Evolutionary conservation across 2,797 vertebrate species (phyloP), one percentile per base, ranked within the genome.

Genomic region (Odontamblyopus lacepedii): DNA sequence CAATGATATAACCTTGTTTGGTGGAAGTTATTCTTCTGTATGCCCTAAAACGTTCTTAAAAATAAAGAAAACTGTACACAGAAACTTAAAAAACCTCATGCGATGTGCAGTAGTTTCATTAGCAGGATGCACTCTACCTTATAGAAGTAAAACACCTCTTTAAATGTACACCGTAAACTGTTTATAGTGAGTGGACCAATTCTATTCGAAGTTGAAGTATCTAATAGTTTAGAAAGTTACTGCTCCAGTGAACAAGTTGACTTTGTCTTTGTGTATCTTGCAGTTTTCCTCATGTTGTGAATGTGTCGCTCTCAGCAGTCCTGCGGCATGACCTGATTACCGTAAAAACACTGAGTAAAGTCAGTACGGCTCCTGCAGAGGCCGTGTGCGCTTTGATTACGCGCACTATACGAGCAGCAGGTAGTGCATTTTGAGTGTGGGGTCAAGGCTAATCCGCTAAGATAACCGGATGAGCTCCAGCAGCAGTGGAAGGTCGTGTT

Each of bases 251-350:
- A 6, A 63, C 59, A 61, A 32, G 59, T 61, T 32, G 6, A 61
- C 59, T 32, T 32, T 61, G 29, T 4, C 19, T 41, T 26, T n/a
- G 62, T 64, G 30, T 19, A 19, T 16, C 60, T 62, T 32, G 62
- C 38, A 64, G 9, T 64, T 63, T 44, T 13, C 11, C 62, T 64
- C 19, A 30, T 63, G 62, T 23, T 41, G n/a, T 44, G 18, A 63
- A 35, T 19, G 30, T 29, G 23, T 26, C n/a, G 35, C 38, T 3
- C 64, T 66, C 44, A 29, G 26, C 26, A 66, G 26, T 51, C 26
- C 41, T 29, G 64, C 5, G 26, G 44, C 2, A 19, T 66, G 64
- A 66, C 64, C 64, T 66, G 64, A 66, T 66, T 66, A 66, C 26
- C 6, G 26, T 51, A 66, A 50, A 66, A 66, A 51, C 16, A 66